Base-by-base conservation (phyloP, 2,113 vertebrate species). In the Rhegmatorhina hoffmannsi region DNA sequence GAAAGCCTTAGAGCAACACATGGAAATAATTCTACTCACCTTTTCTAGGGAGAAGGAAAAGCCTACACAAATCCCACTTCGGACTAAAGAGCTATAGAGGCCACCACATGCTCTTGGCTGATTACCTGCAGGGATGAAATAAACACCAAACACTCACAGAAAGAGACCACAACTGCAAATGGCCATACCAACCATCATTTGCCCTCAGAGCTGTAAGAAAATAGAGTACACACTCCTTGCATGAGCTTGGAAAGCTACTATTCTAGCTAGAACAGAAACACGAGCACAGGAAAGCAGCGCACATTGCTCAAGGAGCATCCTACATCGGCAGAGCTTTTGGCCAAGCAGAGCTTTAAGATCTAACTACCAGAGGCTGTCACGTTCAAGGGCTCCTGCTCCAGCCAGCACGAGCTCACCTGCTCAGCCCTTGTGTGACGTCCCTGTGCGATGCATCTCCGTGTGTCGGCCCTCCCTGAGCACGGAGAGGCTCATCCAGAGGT, bases 1-100 rank as follows among this genome's bases (percentile, higher is more conserved):
- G 16, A 90, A 92, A 91, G 34, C 23, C 53, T 90, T 25, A 83
- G 40, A 85, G 62, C 20, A 94, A 88, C 81, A 91, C 79, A 88
- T 79, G 62, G 92, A 93, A 93, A 64, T 52, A 92, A 93, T 82
- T 64, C 79, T 73, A 95, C 95, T 95, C 84, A 97, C 97, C 95
- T 95, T 82, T 91, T 29, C 46, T n/a, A 43, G 0, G 21, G 83
- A 38, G 87, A 77, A 90, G 36, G 47, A 75, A 80, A n/a, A 66
- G 44, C 36, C 46, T 50, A 44, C 36, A 94, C 52, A 86, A 82
- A 62, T 66, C 52, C 50, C 74, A 94, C 52, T 38, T 68, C 10
- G 26, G 60, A 53, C 26, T 88, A 33, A 46, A 64, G 31, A 92
- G 49, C 60, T 59, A 9, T 18, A 21, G 49, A 77, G 63, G 69